These are phyloP conservation scores for Heliconius erato DNA, from an alignment of 2,888 invertebrate genomes.

Conservation along the genomic window DNA sequence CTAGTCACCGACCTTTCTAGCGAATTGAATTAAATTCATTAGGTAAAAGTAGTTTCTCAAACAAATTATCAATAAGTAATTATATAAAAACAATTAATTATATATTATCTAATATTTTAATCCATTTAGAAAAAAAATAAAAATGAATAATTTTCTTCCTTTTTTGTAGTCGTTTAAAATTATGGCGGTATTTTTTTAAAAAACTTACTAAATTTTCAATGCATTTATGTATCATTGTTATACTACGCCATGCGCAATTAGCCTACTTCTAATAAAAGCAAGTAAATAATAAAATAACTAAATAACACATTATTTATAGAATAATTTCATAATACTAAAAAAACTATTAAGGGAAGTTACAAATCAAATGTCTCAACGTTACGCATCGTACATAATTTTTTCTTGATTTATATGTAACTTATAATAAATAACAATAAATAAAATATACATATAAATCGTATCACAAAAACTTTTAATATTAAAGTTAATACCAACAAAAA, in stretches of 20 bases:
- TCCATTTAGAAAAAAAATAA: too few relatives aligned
- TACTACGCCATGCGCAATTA: background rate
- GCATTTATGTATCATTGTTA: background rate
- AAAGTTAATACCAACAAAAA: slow-evolving; percentile 9
- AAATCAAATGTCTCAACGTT: background rate
- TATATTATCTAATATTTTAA: too few relatives aligned
- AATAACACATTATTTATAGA: background rate
- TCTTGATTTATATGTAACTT: too few relatives aligned
- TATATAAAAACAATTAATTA: too few relatives aligned
- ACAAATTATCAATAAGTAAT: too few relatives aligned
- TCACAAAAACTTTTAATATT: background rate
- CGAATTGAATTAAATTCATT: too few relatives aligned
- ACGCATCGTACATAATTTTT: background rate
- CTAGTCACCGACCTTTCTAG: too few relatives aligned
- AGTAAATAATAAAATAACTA: background rate
- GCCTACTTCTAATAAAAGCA: background rate
- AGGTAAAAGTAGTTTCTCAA: too few relatives aligned
- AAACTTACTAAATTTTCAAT: background rate
- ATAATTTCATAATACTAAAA: background rate
- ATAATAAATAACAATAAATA: too few relatives aligned
- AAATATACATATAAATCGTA: background rate
- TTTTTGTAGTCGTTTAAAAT: background rate
- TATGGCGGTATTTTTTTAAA: background rate
- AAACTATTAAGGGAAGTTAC: background rate
- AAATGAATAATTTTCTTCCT: too few relatives aligned